phyloP scores from a whole-genome alignment of 37 sponge, comb jelly and placozoan species.

The Ephydatia muelleri region DNA sequence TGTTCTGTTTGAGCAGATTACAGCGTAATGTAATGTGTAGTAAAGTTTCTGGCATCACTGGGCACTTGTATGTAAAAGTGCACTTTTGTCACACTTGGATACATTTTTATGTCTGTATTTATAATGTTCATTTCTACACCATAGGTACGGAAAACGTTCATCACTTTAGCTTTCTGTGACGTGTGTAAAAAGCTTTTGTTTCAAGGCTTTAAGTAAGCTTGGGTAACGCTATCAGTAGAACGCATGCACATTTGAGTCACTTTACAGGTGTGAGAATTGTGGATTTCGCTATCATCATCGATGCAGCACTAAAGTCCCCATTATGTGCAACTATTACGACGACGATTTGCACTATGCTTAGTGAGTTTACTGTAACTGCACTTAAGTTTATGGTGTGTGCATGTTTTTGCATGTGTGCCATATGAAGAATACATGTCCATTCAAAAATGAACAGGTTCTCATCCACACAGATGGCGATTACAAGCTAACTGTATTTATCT shows the following conservation, averaged over 20 bases:
- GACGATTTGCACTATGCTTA: constrained; percentile 58
- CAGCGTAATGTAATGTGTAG: background rate
- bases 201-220: constrained; percentile 82
- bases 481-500: too few relatives aligned
- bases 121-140: background rate
- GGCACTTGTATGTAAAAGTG: too few relatives aligned
- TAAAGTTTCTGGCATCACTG: too few relatives aligned
- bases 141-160: constrained; percentile 78
- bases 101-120: background rate
- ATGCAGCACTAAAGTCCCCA: constrained; percentile 78
- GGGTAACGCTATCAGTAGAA: background rate
- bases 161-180: constrained; percentile 76
- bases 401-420: background rate
- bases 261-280: constrained; percentile 75
- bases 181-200: constrained; percentile 79
- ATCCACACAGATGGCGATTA: too few relatives aligned
- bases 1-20: background rate
- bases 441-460: too few relatives aligned
- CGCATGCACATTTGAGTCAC: background rate
- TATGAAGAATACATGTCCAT: too few relatives aligned
- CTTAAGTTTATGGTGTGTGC: background rate
- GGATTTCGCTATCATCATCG: constrained; percentile 73
- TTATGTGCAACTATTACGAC: constrained; percentile 56
- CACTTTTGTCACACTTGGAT: too few relatives aligned
- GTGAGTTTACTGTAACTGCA: constrained; percentile 21